A percentile compares a stretch with the other conserved stretches of the same genome.
These are phyloP conservation scores for Epinephelus moara DNA, from an alignment of 2,113 vertebrate species.

Conservation along the genomic window DNA sequence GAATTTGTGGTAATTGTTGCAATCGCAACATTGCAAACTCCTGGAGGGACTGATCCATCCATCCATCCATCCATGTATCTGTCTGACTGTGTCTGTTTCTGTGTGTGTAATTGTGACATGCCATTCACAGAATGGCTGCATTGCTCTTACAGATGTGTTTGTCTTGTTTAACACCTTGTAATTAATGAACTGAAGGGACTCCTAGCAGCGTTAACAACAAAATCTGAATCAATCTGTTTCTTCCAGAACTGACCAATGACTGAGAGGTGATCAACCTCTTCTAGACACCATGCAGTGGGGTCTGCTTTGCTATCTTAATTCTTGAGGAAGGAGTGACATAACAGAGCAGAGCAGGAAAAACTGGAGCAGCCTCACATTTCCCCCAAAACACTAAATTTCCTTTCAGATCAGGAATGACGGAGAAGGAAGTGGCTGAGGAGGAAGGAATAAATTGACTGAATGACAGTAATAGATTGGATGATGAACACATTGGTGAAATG, in stretches of 20 bases:
- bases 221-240: slow-evolving; percentile 26
- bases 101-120: background rate
- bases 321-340: slow-evolving; percentile 10
- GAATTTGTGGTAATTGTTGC: too few species aligned
- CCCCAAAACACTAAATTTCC: slow-evolving; percentile 15
- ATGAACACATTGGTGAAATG: slow-evolving; percentile 13
- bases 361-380: background rate
- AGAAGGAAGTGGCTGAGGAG: slow-evolving; percentile 27
- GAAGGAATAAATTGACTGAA: slow-evolving; percentile 2
- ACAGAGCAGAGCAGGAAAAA: slow-evolving; percentile 9
- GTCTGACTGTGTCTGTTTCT: background rate
- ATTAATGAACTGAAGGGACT: slow-evolving; percentile 61
- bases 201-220: slow-evolving; percentile 65
- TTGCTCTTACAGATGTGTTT: slow-evolving; percentile 8
- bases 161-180: slow-evolving; percentile 15
- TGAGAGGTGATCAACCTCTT: slow-evolving; percentile 21
- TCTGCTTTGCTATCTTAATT: slow-evolving; percentile 13
- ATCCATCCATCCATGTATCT: background rate
- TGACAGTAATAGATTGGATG: slow-evolving; percentile 7
- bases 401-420: slow-evolving; percentile 43
- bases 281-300: background rate
- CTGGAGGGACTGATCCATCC: background rate
- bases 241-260: slow-evolving; percentile 44
- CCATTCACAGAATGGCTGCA: background rate
- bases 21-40: too few species aligned